These are phyloP conservation scores for Otis tarda DNA, from an alignment of 2,113 vertebrate genomes.

Conservation along the genomic window DNA sequence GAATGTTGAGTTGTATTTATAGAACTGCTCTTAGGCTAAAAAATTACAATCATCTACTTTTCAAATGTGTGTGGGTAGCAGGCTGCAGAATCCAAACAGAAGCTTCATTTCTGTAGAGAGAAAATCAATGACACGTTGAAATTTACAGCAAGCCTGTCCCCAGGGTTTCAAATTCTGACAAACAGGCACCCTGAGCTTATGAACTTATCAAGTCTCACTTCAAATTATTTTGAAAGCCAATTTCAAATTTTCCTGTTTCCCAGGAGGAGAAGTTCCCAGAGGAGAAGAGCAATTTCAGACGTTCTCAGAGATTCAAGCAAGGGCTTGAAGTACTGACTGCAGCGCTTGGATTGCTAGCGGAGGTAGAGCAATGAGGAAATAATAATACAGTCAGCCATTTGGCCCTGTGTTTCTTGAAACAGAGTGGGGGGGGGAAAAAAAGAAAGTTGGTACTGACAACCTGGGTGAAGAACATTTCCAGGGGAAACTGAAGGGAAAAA, in stretches of 20 bases:
- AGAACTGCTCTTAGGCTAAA: conserved; percentile 44
- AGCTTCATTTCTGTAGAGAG: conserved; percentile 26
- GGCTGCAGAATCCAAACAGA: conserved; percentile 26
- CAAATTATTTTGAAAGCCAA: conserved; percentile 14
- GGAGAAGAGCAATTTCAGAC: background rate
- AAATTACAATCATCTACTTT: conserved; percentile 63
- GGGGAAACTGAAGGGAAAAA: background rate
- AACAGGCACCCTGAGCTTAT: conserved; percentile 15
- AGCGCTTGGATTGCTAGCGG: background rate
- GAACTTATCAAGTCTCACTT: background rate
- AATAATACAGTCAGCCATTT: background rate
- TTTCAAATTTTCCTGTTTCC: background rate
- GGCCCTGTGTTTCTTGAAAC: background rate
- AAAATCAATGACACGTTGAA: conserved; percentile 32
- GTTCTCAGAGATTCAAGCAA: background rate
- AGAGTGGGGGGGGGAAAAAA: background rate
- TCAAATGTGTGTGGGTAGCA: conserved; percentile 39
- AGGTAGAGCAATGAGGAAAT: background rate
- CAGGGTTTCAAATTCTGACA: background rate
- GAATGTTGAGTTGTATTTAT: conserved; percentile 50
- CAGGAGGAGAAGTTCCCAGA: background rate
- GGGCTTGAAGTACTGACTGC: background rate
- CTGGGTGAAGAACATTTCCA: background rate
- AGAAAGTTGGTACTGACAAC: background rate
- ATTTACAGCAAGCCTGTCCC: background rate